phyloP scores from a whole-genome alignment of 2,888 invertebrate genomes.

The Torymus texanus region DNA sequence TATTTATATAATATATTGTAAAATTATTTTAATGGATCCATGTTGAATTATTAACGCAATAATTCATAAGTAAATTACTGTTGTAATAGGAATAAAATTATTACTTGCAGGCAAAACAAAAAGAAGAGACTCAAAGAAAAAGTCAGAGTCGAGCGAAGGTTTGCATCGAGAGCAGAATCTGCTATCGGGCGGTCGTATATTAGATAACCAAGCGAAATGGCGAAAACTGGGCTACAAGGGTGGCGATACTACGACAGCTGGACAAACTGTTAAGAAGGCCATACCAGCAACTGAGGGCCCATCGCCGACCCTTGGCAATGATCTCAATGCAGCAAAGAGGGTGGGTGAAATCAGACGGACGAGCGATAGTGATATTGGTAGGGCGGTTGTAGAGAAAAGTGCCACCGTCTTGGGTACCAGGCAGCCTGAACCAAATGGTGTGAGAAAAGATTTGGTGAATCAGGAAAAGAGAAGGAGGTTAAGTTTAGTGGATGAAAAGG shows the following conservation, averaged over 20 bases:
- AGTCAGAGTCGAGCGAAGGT: conserved; percentile 78
- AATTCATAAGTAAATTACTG: too few relatives aligned
- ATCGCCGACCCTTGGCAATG: conserved; percentile 67
- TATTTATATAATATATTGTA: too few relatives aligned
- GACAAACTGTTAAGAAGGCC: conserved; percentile 29
- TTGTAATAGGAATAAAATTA: too few relatives aligned
- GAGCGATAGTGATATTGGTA: conserved; percentile 75
- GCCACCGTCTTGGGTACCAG: conserved; percentile 61
- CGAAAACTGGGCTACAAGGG: conserved; percentile 71
- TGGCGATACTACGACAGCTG: conserved; percentile 70
- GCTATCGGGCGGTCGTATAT: conserved; percentile 73
- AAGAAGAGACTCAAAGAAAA: conserved; percentile 80
- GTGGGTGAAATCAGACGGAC: conserved; percentile 75
- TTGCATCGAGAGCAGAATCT: conserved; percentile 75
- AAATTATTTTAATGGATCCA: too few relatives aligned
- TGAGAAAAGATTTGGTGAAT: conserved; percentile 75
- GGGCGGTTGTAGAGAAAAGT: conserved; percentile 24
- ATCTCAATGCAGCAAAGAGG: conserved; percentile 73
- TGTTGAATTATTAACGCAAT: too few relatives aligned
- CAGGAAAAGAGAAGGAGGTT: conserved; percentile 82
- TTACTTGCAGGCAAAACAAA: conserved; percentile 72
- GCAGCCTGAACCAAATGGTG: conserved; percentile 78
- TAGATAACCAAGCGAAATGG: conserved; percentile 73
- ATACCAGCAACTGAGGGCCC: background rate
- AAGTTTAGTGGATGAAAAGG: conserved; percentile 73